These are phyloP conservation scores for Nasonovia ribisnigri DNA, from an alignment of 2,888 invertebrate genomes.

Conservation along the genomic window DNA sequence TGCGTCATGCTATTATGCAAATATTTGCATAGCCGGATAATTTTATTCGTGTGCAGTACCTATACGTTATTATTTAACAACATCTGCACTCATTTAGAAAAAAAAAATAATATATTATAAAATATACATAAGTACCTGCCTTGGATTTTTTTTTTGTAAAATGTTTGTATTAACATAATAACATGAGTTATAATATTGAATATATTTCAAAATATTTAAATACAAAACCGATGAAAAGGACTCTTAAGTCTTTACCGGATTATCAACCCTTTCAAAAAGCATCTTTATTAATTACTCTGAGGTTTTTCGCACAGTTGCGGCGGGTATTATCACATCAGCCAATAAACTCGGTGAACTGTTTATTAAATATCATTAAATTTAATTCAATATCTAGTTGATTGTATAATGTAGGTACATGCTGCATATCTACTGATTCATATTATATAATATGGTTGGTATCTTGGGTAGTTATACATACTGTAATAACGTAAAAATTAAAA, in stretches of 20 bases:
- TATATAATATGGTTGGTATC: background rate
- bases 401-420: background rate
- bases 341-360: background rate
- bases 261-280: background rate
- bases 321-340: background rate
- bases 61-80: background rate
- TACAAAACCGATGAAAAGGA: background rate
- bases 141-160: background rate
- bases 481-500: background rate
- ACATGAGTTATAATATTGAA: background rate
- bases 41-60: background rate
- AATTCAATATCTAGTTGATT: background rate
- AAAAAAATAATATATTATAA: background rate
- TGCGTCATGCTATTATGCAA: background rate
- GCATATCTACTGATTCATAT: background rate
- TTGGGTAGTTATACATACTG: background rate
- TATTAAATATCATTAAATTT: background rate
- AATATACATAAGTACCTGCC: background rate
- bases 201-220: background rate
- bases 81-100: background rate
- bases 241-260: background rate
- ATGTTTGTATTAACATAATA: background rate
- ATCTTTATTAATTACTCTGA: slow-evolving; percentile 2
- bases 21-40: background rate
- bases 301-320: background rate